Evolutionary conservation across 2,888 invertebrate species (phyloP).

Genomic region (Euproctis similis): DNA sequence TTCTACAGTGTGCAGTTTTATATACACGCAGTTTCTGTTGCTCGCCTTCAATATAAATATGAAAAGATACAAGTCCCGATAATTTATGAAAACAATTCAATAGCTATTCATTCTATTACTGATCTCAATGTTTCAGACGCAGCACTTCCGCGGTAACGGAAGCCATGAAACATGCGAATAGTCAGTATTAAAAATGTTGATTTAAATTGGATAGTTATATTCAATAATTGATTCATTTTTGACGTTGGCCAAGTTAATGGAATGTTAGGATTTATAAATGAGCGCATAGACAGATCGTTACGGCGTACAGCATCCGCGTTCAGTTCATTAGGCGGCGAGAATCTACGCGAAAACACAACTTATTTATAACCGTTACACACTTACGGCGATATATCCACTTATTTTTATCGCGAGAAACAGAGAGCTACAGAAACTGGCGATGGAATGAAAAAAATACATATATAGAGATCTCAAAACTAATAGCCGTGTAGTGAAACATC

Average conservation of each 20-base stretch:
- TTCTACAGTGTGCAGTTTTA: conserved; percentile 2
- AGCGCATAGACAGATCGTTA: neutral
- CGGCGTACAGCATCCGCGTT: neutral
- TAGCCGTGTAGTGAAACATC: conserved; percentile 25
- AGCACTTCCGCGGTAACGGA: too few species aligned
- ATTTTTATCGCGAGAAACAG: conserved; percentile 27
- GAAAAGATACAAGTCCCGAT: too few species aligned
- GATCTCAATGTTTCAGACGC: too few species aligned
- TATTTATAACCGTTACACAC: conserved; percentile 22
- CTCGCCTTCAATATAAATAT: conserved; percentile 1
- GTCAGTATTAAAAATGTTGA: too few species aligned
- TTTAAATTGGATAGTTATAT: too few species aligned
- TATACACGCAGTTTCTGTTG: conserved; percentile 3
- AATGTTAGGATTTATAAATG: too few species aligned
- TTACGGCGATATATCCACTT: conserved; percentile 21
- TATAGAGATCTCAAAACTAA: conserved; percentile 22
- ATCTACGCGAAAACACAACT: conserved; percentile 4
- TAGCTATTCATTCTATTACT: too few species aligned
- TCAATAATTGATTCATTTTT: too few species aligned
- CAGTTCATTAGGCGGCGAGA: neutral
- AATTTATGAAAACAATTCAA: too few species aligned
- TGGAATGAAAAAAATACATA: too few species aligned
- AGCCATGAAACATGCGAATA: too few species aligned
- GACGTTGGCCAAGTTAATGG: too few species aligned
- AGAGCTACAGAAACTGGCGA: conserved; percentile 18